Conservation (phyloP, 2,888 invertebrate species). For the Drosophila austrosaltans region DNA sequence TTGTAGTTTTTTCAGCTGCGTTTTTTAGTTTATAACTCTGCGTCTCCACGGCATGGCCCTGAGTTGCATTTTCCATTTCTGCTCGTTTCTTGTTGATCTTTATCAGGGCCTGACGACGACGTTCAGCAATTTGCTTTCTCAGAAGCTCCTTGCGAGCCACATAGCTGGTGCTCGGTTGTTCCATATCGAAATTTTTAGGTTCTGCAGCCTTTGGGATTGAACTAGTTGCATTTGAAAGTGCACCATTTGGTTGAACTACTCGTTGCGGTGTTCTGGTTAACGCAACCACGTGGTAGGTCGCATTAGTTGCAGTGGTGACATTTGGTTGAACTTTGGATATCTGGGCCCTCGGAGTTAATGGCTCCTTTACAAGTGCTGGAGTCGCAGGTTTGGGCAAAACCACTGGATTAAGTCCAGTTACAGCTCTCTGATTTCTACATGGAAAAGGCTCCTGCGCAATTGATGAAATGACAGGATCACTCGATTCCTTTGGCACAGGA, state of each 20-base stretch:
- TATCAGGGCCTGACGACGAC: constrained; percentile 55
- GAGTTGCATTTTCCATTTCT: constrained; percentile 35
- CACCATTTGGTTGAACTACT: too few relatives aligned
- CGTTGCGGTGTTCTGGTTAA: too few relatives aligned
- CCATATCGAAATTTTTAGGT: not conserved
- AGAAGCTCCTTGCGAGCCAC: constrained; percentile 51
- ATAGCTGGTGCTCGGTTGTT: constrained; percentile 65
- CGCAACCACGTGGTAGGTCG: not conserved
- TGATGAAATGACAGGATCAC: not conserved
- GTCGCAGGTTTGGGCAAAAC: not conserved
- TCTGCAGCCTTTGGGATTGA: not conserved
- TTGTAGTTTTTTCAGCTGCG: not conserved
- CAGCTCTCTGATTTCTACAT: not conserved
- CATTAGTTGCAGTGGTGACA: not conserved
- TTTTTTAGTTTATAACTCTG: not conserved
- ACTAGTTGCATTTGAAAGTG: not conserved
- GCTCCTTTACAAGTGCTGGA: not conserved
- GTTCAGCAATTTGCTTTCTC: constrained; percentile 63
- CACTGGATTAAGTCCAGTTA: not conserved
- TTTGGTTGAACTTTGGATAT: too few relatives aligned
- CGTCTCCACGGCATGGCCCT: constrained; percentile 1
- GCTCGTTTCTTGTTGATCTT: constrained; percentile 58
- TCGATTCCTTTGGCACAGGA: not conserved
- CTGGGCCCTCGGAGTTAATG: not conserved
- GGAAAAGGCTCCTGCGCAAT: not conserved